A percentile compares a stretch with the other conserved stretches of the same genome.
Evolutionary conservation across 2,888 invertebrate species (phyloP).

Genomic region (Diaprepes abbreviatus): DNA sequence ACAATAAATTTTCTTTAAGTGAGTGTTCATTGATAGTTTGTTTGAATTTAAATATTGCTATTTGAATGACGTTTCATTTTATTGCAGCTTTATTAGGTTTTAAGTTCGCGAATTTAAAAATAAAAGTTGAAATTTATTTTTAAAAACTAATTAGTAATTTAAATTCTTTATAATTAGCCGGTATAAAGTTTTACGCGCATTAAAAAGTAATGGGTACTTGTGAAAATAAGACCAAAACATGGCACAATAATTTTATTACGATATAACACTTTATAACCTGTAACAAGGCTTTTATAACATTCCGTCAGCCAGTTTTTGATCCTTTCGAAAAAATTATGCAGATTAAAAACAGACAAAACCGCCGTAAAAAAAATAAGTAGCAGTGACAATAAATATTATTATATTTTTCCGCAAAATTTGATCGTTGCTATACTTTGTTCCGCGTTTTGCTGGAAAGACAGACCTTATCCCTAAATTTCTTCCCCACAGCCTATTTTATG

Average conservation of each 20-base stretch:
- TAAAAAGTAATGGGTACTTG: conserved; percentile 18
- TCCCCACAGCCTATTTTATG: conserved; percentile 49
- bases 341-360: conserved; percentile 32
- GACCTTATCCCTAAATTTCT: conserved; percentile 34
- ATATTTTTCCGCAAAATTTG: conserved; percentile 44
- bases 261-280: conserved; percentile 24
- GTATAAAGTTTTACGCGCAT: conserved; percentile 18
- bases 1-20: no score
- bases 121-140: conserved; percentile 12
- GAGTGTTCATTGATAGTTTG: no score
- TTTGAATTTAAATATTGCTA: neutral
- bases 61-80: neutral
- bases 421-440: conserved; percentile 32
- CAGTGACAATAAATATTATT: conserved; percentile 43
- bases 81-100: neutral
- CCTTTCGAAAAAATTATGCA: conserved; percentile 29
- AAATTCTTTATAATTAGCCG: conserved; percentile 13
- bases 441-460: conserved; percentile 33
- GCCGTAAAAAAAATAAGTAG: conserved; percentile 28
- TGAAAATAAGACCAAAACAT: conserved; percentile 12
- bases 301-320: conserved; percentile 20
- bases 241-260: conserved; percentile 31
- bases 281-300: conserved; percentile 27
- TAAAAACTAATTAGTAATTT: conserved; percentile 9
- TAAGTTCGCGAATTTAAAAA: neutral